phyloP scores from a whole-genome alignment of 2,888 invertebrate species.

The Sesia bembeciformis region DNA sequence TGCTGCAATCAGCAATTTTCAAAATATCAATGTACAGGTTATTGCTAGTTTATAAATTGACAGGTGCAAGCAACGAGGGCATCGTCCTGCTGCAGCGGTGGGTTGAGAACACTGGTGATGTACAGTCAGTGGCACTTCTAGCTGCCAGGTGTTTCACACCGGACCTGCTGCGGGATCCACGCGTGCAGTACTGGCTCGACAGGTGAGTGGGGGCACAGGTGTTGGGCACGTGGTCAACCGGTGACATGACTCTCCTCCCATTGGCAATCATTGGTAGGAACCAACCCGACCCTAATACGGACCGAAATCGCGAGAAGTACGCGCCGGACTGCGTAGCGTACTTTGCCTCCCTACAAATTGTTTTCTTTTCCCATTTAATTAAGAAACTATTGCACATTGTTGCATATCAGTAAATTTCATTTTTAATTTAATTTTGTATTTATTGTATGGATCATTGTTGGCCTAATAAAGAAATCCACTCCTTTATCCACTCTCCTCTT shows the following conservation, averaged over 20 bases:
- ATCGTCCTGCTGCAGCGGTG: conserved; percentile 88
- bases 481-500: too few relatives aligned
- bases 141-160: conserved; percentile 85
- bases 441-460: too few relatives aligned
- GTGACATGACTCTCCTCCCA: too few relatives aligned
- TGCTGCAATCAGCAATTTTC: too few relatives aligned
- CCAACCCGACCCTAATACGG: not conserved
- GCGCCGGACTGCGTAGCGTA: too few relatives aligned
- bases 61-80: conserved; percentile 81
- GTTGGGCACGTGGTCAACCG: not conserved
- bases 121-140: conserved; percentile 91
- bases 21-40: too few relatives aligned
- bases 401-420: too few relatives aligned
- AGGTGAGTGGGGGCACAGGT: conserved; percentile 75
- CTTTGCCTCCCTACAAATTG: too few relatives aligned
- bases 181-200: conserved; percentile 81
- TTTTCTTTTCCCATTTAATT: too few relatives aligned
- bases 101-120: conserved; percentile 89
- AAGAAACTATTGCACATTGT: too few relatives aligned
- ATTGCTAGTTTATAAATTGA: conserved; percentile 21
- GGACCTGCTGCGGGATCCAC: conserved; percentile 79
- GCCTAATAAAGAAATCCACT: too few relatives aligned
- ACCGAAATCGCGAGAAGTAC: conserved; percentile 3
- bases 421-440: too few relatives aligned
- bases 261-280: not conserved